Evolutionary conservation across 2,888 invertebrate genomes (phyloP).

Genomic region (Sminthurinus aureus): DNA sequence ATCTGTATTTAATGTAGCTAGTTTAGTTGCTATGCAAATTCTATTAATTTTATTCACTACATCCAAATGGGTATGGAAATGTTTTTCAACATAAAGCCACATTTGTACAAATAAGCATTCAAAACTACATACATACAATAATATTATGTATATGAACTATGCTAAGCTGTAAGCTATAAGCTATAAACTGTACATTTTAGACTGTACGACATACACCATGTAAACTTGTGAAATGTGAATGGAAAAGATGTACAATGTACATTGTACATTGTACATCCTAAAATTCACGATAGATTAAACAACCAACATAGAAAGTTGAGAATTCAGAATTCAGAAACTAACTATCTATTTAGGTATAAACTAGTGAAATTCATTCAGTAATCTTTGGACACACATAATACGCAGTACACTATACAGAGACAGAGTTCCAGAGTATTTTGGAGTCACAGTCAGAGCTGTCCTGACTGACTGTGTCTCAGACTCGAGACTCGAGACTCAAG

Average conservation of each 20-base stretch:
- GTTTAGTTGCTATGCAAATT: not conserved
- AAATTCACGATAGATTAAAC: not conserved
- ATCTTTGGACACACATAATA: not conserved
- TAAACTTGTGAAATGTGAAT: no score
- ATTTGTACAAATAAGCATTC: not conserved
- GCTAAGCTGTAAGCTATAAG: no score
- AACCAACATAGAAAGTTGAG: not conserved
- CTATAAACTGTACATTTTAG: no score
- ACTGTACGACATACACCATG: no score
- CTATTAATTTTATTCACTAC: not conserved
- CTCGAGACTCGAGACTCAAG: not conserved
- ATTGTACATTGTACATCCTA: not conserved
- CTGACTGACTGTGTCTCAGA: no score
- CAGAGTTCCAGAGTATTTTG: not conserved
- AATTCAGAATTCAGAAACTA: not conserved
- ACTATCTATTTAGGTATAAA: not conserved
- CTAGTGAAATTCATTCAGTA: not conserved
- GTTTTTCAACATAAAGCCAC: not conserved
- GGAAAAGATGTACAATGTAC: not conserved
- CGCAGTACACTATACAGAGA: no score
- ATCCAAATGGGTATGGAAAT: not conserved
- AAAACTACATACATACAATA: not conserved
- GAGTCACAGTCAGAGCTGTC: not conserved
- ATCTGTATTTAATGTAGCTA: no score
- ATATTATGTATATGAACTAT: no score